Conservation (phyloP, 1,140 invertebrate species). For the Diorhabda sublineata region DNA sequence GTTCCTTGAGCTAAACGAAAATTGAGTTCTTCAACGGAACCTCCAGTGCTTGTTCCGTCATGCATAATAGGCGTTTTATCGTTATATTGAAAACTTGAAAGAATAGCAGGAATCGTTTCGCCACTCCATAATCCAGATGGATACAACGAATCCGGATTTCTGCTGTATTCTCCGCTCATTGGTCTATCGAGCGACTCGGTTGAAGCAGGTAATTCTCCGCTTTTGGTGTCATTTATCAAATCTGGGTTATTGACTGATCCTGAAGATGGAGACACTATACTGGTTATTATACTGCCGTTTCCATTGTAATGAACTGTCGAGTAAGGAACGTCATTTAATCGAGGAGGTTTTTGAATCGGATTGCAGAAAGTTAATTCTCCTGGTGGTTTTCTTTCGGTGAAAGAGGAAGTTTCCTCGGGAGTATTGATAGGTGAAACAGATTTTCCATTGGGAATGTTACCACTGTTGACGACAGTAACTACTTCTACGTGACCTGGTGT, state of each 20-base stretch:
- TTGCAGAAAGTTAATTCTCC: conserved; percentile 57
- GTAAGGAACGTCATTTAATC: conserved; percentile 61
- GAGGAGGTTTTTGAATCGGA: conserved; percentile 64
- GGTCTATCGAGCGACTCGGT: conserved; percentile 46
- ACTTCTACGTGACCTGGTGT: conserved; percentile 67
- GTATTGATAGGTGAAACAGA: conserved; percentile 44
- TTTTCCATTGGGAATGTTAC: conserved; percentile 49
- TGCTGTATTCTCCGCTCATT: conserved; percentile 65
- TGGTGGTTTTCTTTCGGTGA: conserved; percentile 44
- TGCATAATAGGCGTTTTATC: conserved; percentile 74
- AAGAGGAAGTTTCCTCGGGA: conserved; percentile 51
- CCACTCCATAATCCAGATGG: conserved; percentile 63
- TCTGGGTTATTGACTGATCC: conserved; percentile 75
- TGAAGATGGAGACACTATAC: conserved; percentile 65
- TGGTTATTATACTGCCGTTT: conserved; percentile 57
- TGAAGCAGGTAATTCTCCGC: conserved; percentile 45
- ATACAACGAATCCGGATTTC: conserved; percentile 65
- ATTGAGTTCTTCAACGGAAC: conserved; percentile 49
- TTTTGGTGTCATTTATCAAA: conserved; percentile 72
- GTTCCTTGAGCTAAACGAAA: conserved; percentile 51
- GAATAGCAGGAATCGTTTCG: conserved; percentile 40
- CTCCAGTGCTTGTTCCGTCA: conserved; percentile 55
- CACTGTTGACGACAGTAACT: conserved; percentile 59
- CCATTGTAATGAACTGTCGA: conserved; percentile 60
- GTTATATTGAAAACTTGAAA: conserved; percentile 57